Conservation (phyloP, 1,140 invertebrate genomes). For the Orchestia grillus region DNA sequence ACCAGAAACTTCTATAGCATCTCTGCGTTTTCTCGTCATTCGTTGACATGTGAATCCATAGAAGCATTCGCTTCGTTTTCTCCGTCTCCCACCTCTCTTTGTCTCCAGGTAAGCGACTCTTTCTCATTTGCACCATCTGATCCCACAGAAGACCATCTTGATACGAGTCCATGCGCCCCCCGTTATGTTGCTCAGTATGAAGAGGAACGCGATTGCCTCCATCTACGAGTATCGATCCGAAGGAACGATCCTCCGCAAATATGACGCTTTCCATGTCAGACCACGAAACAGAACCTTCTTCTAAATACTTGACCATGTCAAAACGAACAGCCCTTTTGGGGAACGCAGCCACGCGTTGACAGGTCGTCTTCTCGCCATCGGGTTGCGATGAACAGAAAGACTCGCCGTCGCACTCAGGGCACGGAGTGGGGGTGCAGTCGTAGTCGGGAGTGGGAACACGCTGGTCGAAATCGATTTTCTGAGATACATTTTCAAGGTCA, state of each 20-base stretch:
- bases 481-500: conserved; percentile 9
- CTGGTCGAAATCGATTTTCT: not conserved
- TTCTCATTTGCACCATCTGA: conserved; percentile 68
- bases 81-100: conserved; percentile 69
- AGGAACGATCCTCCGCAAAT: conserved; percentile 68
- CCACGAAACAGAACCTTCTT: conserved; percentile 67
- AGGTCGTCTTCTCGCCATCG: not conserved
- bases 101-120: conserved; percentile 64
- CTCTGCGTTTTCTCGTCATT: conserved; percentile 62
- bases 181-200: conserved; percentile 55
- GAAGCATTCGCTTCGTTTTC: conserved; percentile 70
- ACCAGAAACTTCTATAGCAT: conserved; percentile 67
- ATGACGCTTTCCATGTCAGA: conserved; percentile 70
- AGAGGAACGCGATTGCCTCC: not conserved
- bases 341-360: not conserved
- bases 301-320: conserved; percentile 61
- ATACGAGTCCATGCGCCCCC: conserved; percentile 69
- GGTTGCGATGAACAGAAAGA: conserved; percentile 25
- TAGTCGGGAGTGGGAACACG: conserved; percentile 49
- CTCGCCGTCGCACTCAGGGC: conserved; percentile 32
- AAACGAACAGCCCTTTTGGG: conserved; percentile 62
- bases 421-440: not conserved
- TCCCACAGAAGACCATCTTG: conserved; percentile 70
- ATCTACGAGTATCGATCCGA: conserved; percentile 58
- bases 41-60: conserved; percentile 69